Evolutionary conservation across 2,113 vertebrate species (phyloP).

Genomic region (Plecturocebus donacophilus): DNA sequence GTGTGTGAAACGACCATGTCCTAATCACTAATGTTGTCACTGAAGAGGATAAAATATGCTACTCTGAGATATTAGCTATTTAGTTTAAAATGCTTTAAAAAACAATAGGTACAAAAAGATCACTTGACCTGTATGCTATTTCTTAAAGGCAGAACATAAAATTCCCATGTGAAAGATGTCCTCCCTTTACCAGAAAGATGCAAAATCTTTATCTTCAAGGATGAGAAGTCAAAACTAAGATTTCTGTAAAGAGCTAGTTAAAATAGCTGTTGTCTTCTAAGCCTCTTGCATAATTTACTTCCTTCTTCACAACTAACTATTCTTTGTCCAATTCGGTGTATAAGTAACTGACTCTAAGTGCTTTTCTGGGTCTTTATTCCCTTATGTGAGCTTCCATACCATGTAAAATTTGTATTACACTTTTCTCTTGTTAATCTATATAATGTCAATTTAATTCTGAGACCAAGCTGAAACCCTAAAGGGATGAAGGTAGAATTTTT

Average conservation of each 20-base stretch:
- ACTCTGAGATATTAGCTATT: neutral
- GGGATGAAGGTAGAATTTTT: neutral
- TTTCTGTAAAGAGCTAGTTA: neutral
- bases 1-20: rapidly evolving
- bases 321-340: neutral
- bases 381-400: rapidly evolving
- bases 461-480: neutral
- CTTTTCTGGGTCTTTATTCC: neutral
- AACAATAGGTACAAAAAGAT: neutral
- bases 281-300: neutral
- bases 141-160: neutral
- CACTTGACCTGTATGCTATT: neutral
- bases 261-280: neutral
- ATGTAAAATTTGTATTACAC: neutral
- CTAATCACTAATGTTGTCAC: rapidly evolving
- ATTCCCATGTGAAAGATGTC: neutral
- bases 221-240: neutral
- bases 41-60: neutral
- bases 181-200: neutral
- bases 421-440: neutral
- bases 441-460: neutral
- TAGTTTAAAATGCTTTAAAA: neutral
- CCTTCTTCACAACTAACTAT: neutral
- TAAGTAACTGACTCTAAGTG: neutral
- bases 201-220: neutral